These are phyloP conservation scores for Fabriciana adippe DNA, from an alignment of 2,888 invertebrate genomes.

Conservation along the genomic window DNA sequence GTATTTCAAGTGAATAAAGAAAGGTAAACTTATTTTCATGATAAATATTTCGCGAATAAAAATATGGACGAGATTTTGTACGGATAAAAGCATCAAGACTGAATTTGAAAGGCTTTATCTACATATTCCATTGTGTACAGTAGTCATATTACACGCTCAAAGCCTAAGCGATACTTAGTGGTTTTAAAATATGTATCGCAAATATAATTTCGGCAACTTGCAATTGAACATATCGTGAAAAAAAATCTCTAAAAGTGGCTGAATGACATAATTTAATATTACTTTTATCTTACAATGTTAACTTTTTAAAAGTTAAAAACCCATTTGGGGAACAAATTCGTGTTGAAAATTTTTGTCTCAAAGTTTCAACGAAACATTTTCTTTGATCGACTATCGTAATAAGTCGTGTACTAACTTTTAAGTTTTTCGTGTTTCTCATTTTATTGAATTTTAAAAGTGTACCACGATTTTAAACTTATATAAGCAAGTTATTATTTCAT, in stretches of 20 bases:
- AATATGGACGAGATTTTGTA: neutral
- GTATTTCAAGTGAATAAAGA: neutral
- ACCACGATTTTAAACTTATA: too few relatives aligned
- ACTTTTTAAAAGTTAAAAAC: too few relatives aligned
- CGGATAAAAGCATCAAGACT: neutral
- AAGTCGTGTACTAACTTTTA: conserved; percentile 5
- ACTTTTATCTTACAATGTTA: neutral
- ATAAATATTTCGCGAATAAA: conserved; percentile 3
- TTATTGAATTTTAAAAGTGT: conserved; percentile 6
- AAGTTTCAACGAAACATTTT: neutral
- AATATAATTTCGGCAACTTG: too few relatives aligned
- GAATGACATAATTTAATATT: conserved; percentile 1
- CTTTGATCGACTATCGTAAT: conserved; percentile 10
- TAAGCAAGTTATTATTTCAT: too few relatives aligned
- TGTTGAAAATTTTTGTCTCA: neutral
- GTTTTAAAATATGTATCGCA: too few relatives aligned
- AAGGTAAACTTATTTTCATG: neutral
- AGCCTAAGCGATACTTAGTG: neutral
- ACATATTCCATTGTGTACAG: neutral
- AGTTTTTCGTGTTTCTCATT: conserved; percentile 2
- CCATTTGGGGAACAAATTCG: too few relatives aligned
- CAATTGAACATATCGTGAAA: too few relatives aligned
- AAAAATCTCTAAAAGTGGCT: too few relatives aligned
- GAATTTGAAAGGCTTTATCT: conserved; percentile 3
- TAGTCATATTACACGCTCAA: neutral